Evolutionary conservation across 2,888 invertebrate species (phyloP).

Genomic region (Arge pagana): DNA sequence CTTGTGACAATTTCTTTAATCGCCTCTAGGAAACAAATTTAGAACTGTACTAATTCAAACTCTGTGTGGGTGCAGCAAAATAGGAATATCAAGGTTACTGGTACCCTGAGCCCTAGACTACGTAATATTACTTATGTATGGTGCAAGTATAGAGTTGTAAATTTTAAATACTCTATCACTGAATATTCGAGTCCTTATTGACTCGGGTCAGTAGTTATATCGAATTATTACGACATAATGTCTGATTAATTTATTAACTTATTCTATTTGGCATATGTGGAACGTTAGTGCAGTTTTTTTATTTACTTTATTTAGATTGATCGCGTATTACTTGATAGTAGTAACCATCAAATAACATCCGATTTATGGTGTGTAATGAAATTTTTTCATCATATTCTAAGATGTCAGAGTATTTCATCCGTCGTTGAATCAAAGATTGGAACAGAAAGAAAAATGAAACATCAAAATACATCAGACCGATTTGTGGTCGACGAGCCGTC

Average conservation of each 20-base stretch:
- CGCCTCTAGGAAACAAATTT: conserved; percentile 1
- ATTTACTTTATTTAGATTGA: conserved; percentile 20
- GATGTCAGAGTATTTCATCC: conserved; percentile 2
- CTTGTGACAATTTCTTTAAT: conserved; percentile 8
- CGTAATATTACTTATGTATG: conserved; percentile 28
- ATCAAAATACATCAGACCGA: conserved; percentile 6
- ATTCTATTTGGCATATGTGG: conserved; percentile 24
- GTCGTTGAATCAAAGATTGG: conserved; percentile 8
- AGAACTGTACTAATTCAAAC: conserved; percentile 11
- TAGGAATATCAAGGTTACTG: conserved; percentile 15
- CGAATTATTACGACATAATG: conserved; percentile 31
- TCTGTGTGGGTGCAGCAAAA: conserved; percentile 17
- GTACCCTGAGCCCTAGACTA: conserved; percentile 17
- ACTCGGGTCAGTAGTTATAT: conserved; percentile 37
- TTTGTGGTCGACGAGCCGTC: conserved; percentile 16
- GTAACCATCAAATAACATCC: conserved; percentile 11
- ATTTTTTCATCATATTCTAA: background rate
- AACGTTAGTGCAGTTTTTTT: conserved; percentile 8
- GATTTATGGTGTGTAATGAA: background rate
- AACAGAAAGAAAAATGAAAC: too few relatives aligned
- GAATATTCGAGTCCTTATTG: conserved; percentile 40
- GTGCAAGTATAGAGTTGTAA: conserved; percentile 31
- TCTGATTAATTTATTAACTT: conserved; percentile 37
- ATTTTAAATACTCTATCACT: conserved; percentile 27
- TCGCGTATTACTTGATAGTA: conserved; percentile 1